Conservation (phyloP, 64 coral and sea anemone genomes). For the Montipora capricornis region DNA sequence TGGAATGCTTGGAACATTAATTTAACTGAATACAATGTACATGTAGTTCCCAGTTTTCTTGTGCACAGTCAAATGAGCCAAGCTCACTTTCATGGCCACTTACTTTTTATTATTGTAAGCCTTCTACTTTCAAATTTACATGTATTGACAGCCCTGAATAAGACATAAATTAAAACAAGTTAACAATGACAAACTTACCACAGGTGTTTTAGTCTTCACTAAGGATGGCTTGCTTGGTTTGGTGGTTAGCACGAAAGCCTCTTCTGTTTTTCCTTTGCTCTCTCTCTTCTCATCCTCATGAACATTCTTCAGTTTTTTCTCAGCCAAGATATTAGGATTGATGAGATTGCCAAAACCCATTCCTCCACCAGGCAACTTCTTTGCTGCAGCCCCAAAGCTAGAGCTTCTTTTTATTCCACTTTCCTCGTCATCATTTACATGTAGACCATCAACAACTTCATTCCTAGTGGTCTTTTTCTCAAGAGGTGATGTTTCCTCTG, state of each 20-base stretch:
- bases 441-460: not conserved
- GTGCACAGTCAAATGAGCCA: no score
- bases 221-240: not conserved
- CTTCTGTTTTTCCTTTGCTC: constrained; percentile 65
- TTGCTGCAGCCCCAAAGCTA: constrained; percentile 43
- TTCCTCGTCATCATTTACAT: constrained; percentile 9
- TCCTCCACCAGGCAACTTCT: constrained; percentile 60
- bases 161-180: no score
- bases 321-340: constrained; percentile 71
- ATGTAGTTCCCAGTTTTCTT: no score
- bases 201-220: constrained; percentile 6
- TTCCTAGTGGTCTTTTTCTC: not conserved
- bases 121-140: no score
- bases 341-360: constrained; percentile 80
- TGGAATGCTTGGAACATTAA: no score
- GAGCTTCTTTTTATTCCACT: constrained; percentile 29
- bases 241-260: not conserved
- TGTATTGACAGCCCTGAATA: no score
- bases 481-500: constrained; percentile 7
- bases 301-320: constrained; percentile 73
- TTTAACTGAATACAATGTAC: no score
- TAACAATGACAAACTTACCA: not conserved
- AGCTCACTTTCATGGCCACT: no score
- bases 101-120: no score
- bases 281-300: constrained; percentile 30